phyloP scores from a whole-genome alignment of 2,113 vertebrate genomes.

The Ammodramus savannarum region DNA sequence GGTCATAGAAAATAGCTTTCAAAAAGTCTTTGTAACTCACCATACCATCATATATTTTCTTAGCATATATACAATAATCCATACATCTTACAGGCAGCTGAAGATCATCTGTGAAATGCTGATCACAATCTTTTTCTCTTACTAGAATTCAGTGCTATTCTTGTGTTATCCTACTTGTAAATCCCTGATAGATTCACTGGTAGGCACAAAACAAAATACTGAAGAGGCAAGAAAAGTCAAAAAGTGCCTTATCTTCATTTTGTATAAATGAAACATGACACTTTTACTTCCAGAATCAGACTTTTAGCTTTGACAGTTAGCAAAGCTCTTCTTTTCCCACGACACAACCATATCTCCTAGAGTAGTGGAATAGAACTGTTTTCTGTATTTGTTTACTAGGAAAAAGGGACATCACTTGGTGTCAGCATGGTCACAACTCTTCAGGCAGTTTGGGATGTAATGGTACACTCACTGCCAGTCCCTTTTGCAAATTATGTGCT shows the following conservation, averaged over 20 bases:
- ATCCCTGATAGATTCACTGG: neutral
- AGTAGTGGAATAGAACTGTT: neutral
- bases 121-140: neutral
- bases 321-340: neutral
- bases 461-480: neutral
- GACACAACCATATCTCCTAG: neutral
- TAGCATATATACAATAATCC: neutral
- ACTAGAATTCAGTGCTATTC: neutral
- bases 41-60: neutral
- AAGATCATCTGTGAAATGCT: neutral
- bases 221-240: neutral
- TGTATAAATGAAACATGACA: neutral
- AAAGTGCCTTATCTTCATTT: neutral
- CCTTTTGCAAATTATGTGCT: neutral
- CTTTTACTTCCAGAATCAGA: neutral
- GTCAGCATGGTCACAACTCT: neutral
- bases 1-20: neutral
- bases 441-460: neutral
- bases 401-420: neutral
- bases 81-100: neutral
- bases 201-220: neutral
- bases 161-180: neutral
- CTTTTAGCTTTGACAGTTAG: neutral
- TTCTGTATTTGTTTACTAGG: neutral
- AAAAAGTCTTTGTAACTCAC: neutral